These are phyloP conservation scores for Limosa lapponica DNA, from an alignment of 2,797 vertebrate genomes.

Conservation along the genomic window DNA sequence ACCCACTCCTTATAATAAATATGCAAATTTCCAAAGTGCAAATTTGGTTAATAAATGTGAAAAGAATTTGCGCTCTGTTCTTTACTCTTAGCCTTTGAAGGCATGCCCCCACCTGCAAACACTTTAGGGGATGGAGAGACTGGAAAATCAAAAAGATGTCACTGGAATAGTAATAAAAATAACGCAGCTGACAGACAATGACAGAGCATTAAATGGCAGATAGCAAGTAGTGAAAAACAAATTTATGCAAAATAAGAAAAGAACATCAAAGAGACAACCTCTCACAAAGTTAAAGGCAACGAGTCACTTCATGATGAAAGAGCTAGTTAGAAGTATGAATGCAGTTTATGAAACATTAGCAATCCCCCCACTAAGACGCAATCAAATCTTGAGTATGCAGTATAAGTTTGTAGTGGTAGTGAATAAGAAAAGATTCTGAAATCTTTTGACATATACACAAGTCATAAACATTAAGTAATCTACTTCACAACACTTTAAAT, in stretches of 20 bases:
- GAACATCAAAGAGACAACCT: conserved; percentile 62
- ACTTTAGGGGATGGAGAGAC: background rate
- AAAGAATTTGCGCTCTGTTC: background rate
- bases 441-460: conserved; percentile 37
- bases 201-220: conserved; percentile 50
- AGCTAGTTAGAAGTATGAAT: conserved; percentile 55
- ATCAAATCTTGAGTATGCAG: conserved; percentile 21
- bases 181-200: conserved; percentile 50
- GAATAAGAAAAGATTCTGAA: conserved; percentile 20
- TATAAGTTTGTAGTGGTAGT: conserved; percentile 5
- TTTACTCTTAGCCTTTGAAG: conserved; percentile 42
- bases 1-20: conserved; percentile 9
- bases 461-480: conserved; percentile 29
- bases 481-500: conserved; percentile 26
- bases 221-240: conserved; percentile 48
- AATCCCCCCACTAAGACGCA: background rate
- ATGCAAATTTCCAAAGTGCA: conserved; percentile 44
- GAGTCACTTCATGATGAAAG: conserved; percentile 56
- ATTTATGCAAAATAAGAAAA: conserved; percentile 70
- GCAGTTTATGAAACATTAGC: conserved; percentile 51
- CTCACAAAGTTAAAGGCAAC: conserved; percentile 58
- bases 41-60: conserved; percentile 16
- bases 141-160: conserved; percentile 43
- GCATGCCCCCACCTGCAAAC: background rate
- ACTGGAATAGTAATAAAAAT: conserved; percentile 50